Percentiles rank a stretch among this genome's conserved stretches.
These are phyloP conservation scores for Smittia sp. DNA, from an alignment of 2,888 invertebrate genomes.

Conservation along the genomic window DNA sequence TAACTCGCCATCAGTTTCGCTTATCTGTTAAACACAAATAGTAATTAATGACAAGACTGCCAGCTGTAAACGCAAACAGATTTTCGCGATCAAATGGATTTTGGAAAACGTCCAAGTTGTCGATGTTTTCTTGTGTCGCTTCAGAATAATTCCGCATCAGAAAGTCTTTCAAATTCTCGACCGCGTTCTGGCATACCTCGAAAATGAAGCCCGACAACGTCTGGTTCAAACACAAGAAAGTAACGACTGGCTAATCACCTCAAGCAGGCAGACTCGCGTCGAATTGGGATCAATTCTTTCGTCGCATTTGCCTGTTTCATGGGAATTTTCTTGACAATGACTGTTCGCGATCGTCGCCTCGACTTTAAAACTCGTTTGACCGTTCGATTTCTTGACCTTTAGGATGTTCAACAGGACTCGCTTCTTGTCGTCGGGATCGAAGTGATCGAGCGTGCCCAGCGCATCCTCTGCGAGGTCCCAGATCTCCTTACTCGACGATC, in stretches of 20 bases:
- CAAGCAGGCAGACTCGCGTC: constrained; percentile 5
- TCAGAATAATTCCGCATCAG: too few relatives aligned
- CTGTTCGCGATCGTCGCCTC: constrained; percentile 54
- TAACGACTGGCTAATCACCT: neutral
- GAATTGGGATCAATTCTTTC: constrained; percentile 15
- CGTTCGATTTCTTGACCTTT: constrained; percentile 49
- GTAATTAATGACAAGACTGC: too few relatives aligned
- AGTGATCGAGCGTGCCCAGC: constrained; percentile 54
- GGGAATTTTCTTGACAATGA: constrained; percentile 50
- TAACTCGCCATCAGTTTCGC: neutral
- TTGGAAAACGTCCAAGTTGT: too few relatives aligned
- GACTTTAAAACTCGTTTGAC: constrained; percentile 46
- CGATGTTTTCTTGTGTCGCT: too few relatives aligned
- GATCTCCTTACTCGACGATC: neutral
- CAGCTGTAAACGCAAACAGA: too few relatives aligned
- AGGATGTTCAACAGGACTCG: constrained; percentile 55
- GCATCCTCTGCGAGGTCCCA: constrained; percentile 55
- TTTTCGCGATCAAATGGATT: too few relatives aligned
- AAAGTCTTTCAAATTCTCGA: too few relatives aligned
- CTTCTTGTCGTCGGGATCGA: constrained; percentile 55
- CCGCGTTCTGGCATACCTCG: too few relatives aligned
- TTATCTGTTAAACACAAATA: constrained; percentile 3
- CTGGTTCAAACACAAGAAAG: neutral
- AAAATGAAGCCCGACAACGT: too few relatives aligned
- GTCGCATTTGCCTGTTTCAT: constrained; percentile 20